These are phyloP conservation scores for Drosophila setosimentum DNA, from an alignment of 2,888 invertebrate species.

Conservation along the genomic window DNA sequence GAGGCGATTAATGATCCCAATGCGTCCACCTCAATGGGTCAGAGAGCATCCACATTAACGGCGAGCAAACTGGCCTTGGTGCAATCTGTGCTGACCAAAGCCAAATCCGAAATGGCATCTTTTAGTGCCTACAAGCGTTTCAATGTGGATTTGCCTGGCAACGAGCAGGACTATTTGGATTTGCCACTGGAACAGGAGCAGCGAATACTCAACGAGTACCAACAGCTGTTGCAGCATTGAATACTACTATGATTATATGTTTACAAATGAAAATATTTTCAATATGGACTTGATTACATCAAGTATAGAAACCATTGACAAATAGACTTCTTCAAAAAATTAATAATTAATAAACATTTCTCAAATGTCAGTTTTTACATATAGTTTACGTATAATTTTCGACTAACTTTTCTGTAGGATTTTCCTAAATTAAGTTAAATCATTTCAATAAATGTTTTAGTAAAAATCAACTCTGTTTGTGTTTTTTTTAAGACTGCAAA, in stretches of 20 bases:
- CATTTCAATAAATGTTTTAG: too few relatives aligned
- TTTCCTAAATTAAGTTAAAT: too few relatives aligned
- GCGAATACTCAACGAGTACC: constrained; percentile 89
- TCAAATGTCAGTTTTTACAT: background rate
- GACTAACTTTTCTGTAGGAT: background rate
- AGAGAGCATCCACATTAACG: constrained; percentile 19
- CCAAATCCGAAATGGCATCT: constrained; percentile 72
- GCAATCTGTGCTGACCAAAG: constrained; percentile 61
- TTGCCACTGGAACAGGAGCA: constrained; percentile 90
- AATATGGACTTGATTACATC: background rate
- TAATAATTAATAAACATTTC: background rate
- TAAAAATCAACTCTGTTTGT: too few relatives aligned
- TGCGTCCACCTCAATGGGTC: constrained; percentile 40
- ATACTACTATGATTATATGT: background rate
- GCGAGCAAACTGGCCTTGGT: constrained; percentile 53
- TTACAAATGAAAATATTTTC: background rate
- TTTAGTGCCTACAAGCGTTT: constrained; percentile 87
- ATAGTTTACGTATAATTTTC: too few relatives aligned
- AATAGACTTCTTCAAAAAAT: background rate
- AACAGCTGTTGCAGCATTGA: constrained; percentile 86
- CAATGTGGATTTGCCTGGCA: constrained; percentile 86
- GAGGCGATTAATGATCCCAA: constrained; percentile 78
- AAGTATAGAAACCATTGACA: background rate
- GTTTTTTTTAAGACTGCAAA: too few relatives aligned
- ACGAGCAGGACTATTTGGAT: constrained; percentile 91